These are phyloP conservation scores for Laothoe populi DNA, from an alignment of 2,888 invertebrate genomes.

Conservation along the genomic window DNA sequence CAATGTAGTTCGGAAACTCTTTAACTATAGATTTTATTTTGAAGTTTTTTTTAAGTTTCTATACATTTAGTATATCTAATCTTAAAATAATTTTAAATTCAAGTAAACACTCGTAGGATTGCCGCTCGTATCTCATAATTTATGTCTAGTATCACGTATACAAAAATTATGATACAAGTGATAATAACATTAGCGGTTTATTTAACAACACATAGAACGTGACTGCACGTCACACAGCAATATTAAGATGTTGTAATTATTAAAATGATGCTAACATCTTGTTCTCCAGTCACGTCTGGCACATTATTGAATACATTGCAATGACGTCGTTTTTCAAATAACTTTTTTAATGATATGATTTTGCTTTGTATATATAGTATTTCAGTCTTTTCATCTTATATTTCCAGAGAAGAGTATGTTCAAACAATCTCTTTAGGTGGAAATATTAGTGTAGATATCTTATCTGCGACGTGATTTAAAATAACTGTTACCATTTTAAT, in stretches of 20 bases:
- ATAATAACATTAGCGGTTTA: conserved; percentile 5
- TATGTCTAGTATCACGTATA: conserved; percentile 42
- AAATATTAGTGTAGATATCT: too few relatives aligned
- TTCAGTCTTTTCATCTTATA: too few relatives aligned
- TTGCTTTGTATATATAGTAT: background rate
- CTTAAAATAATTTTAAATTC: background rate
- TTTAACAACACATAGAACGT: background rate
- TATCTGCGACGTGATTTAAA: too few relatives aligned
- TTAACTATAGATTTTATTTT: too few relatives aligned
- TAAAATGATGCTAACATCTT: background rate
- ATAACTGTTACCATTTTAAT: too few relatives aligned
- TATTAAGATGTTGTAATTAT: background rate
- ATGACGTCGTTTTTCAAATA: background rate
- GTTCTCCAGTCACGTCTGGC: background rate
- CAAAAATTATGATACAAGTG: conserved; percentile 24
- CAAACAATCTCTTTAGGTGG: too few relatives aligned
- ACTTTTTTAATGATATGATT: background rate
- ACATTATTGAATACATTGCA: background rate
- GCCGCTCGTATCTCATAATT: conserved; percentile 20
- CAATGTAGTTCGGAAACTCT: too few relatives aligned
- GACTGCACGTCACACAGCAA: background rate
- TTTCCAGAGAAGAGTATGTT: too few relatives aligned
- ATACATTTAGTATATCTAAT: background rate
- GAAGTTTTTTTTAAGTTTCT: too few relatives aligned
- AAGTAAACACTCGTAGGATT: background rate